phyloP scores from a whole-genome alignment of 1,140 invertebrate genomes.

The Choristoneura fumiferana region DNA sequence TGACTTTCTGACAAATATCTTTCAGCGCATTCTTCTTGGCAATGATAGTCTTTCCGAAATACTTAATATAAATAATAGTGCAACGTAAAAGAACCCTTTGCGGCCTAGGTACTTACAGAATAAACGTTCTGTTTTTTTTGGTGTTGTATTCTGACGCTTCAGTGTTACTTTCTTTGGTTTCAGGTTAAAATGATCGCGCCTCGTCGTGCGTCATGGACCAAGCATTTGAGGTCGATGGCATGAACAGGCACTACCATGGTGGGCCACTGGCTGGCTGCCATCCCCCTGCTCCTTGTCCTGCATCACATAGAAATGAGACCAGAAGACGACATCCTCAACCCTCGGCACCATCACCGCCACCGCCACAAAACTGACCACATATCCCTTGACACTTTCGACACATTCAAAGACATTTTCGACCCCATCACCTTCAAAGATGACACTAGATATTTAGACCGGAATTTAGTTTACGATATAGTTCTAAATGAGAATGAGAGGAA shows the following conservation, averaged over 20 bases:
- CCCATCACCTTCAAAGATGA: not conserved
- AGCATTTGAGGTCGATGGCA: conserved; percentile 44
- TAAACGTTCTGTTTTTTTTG: too few species aligned
- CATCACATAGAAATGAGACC: conserved; percentile 51
- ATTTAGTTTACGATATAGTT: conserved; percentile 24
- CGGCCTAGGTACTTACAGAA: too few species aligned
- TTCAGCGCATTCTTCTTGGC: too few species aligned
- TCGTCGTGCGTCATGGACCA: conserved; percentile 37
- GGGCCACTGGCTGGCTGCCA: conserved; percentile 51
- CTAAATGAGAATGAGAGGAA: conserved; percentile 26
- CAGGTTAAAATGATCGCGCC: conserved; percentile 52
- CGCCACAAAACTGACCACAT: conserved; percentile 47
- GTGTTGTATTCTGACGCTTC: too few species aligned
- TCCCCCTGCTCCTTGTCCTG: conserved; percentile 42
- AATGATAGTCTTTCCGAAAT: too few species aligned
- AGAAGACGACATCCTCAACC: conserved; percentile 25
- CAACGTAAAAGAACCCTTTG: too few species aligned
- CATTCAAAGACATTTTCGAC: conserved; percentile 27
- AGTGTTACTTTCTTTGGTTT: conserved; percentile 39
- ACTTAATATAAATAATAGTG: too few species aligned
- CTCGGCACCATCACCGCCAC: conserved; percentile 60
- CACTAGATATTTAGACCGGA: conserved; percentile 20
- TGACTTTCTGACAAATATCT: too few species aligned
- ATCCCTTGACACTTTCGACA: conserved; percentile 27
- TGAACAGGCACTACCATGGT: conserved; percentile 59